Evolutionary conservation across 2,888 invertebrate species (phyloP).

Genomic region (Leptura quadrifasciata): DNA sequence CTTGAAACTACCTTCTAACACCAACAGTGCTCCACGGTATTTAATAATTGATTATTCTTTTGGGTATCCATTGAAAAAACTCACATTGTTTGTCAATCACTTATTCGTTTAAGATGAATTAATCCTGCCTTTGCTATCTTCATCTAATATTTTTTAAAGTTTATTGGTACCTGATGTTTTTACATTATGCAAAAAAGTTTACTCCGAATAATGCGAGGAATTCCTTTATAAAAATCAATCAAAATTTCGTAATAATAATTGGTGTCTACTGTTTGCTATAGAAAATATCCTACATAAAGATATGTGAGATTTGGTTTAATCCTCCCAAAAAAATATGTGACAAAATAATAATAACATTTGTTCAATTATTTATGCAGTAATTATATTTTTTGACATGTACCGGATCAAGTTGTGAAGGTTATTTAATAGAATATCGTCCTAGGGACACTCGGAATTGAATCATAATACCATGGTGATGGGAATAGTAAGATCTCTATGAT

Average conservation of each 20-base stretch:
- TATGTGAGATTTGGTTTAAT: too few species aligned
- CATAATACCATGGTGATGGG: too few species aligned
- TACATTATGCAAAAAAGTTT: neutral
- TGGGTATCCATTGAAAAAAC: neutral
- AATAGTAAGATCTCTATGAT: too few species aligned
- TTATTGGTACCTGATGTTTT: neutral
- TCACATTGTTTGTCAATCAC: neutral
- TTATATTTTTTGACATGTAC: too few species aligned
- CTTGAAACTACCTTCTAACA: neutral
- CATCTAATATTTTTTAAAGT: neutral
- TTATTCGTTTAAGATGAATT: neutral
- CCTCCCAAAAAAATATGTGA: too few species aligned
- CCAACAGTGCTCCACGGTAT: neutral
- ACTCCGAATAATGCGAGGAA: too few species aligned
- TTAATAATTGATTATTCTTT: constrained; percentile 9
- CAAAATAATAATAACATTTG: too few species aligned
- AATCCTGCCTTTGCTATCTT: neutral
- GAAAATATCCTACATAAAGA: neutral
- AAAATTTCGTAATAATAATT: neutral
- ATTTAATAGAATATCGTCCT: too few species aligned
- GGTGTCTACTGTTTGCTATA: neutral
- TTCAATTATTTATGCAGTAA: too few species aligned
- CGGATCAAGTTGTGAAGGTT: too few species aligned
- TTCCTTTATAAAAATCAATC: too few species aligned
- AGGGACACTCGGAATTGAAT: too few species aligned